Evolutionary conservation across 2,797 vertebrate species (phyloP).

Genomic region (Diplodus sargus): DNA sequence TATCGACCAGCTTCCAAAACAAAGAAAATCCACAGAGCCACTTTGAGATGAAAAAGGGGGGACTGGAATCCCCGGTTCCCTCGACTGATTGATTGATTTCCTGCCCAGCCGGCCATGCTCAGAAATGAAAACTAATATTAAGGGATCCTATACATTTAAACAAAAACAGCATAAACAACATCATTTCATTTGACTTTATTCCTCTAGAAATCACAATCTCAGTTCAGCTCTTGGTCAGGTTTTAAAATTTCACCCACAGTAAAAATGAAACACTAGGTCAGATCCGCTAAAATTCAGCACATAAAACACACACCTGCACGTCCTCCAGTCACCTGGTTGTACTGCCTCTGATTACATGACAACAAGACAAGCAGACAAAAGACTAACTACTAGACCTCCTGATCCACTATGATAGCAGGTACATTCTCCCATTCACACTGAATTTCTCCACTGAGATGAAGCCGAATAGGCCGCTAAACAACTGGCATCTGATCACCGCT

Average conservation of each 20-base stretch:
- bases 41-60: no score
- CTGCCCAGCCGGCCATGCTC: no score
- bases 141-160: no score
- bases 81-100: no score
- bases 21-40: no score
- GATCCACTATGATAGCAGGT: conserved; percentile 9
- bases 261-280: neutral
- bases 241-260: neutral
- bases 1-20: no score
- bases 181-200: no score
- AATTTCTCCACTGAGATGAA: conserved; percentile 38
- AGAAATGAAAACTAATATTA: no score
- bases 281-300: conserved; percentile 5
- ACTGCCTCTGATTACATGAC: conserved; percentile 27
- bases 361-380: conserved; percentile 27
- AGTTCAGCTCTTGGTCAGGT: conserved; percentile 12
- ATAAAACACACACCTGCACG: neutral
- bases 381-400: conserved; percentile 21
- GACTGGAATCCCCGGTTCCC: no score
- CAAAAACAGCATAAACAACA: no score
- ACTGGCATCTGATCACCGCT: conserved; percentile 42
- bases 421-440: conserved; percentile 15
- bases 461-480: conserved; percentile 28
- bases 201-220: neutral
- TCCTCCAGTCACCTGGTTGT: neutral